A percentile compares a stretch with the other conserved stretches of the same genome.
phyloP scores from a whole-genome alignment of 2,113 vertebrate species.

The Paramisgurnus dabryanus region DNA sequence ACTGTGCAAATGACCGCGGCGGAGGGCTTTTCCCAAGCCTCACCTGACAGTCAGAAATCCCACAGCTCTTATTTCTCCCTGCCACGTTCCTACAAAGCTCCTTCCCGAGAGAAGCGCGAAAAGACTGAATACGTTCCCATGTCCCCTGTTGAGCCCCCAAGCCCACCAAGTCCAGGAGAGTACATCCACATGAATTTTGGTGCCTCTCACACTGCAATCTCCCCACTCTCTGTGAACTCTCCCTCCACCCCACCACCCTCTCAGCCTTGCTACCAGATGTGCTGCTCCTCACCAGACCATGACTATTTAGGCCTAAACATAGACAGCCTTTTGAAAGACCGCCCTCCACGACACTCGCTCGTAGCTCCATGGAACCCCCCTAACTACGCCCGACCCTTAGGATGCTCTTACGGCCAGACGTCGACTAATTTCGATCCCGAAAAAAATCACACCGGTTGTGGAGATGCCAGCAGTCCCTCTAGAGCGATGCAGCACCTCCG shows the following conservation, averaged over 20 bases:
- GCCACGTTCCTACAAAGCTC: slow-evolving; percentile 79
- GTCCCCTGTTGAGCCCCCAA: slow-evolving; percentile 71
- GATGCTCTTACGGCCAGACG: slow-evolving; percentile 57
- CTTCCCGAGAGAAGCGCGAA: slow-evolving; percentile 58
- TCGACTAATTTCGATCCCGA: slow-evolving; percentile 41
- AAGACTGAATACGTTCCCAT: slow-evolving; percentile 77
- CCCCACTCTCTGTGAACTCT: slow-evolving; percentile 68
- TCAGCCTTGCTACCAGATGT: slow-evolving; percentile 72
- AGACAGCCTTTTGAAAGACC: slow-evolving; percentile 64
- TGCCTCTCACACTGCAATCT: slow-evolving; percentile 68
- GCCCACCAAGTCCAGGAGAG: slow-evolving; percentile 83
- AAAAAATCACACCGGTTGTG: slow-evolving; percentile 10
- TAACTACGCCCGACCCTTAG: slow-evolving; percentile 62
- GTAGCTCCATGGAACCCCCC: slow-evolving; percentile 71
- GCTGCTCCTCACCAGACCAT: slow-evolving; percentile 79
- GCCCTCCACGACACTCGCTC: slow-evolving; percentile 61
- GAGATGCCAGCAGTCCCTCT: slow-evolving; percentile 35
- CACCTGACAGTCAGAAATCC: slow-evolving; percentile 65
- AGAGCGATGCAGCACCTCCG: slow-evolving; percentile 47
- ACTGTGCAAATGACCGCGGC: slow-evolving; percentile 78
- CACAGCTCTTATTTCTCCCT: slow-evolving; percentile 75
- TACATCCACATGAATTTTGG: slow-evolving; percentile 93
- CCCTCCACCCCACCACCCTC: slow-evolving; percentile 64
- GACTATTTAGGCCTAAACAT: slow-evolving; percentile 78
- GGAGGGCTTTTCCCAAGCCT: slow-evolving; percentile 67